phyloP scores from a whole-genome alignment of 2,888 invertebrate species.

The Lypha dubia region DNA sequence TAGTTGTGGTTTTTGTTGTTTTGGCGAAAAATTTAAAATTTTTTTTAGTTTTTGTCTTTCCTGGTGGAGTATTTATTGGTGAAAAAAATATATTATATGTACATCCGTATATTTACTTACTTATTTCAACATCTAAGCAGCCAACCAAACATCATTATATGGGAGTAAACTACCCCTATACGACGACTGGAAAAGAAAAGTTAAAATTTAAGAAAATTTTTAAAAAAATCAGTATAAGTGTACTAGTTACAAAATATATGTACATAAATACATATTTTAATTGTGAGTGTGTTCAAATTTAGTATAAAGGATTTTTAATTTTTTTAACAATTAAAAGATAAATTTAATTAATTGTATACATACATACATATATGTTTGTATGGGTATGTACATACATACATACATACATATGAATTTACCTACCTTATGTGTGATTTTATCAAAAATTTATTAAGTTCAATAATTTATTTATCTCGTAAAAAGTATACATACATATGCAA shows the following conservation, averaged over 20 bases:
- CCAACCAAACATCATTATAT: constrained; percentile 24
- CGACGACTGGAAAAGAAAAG: constrained; percentile 54
- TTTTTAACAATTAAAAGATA: too few relatives aligned
- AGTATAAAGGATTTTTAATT: constrained; percentile 30
- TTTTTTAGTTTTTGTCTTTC: constrained; percentile 29
- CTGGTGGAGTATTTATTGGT: constrained; percentile 13
- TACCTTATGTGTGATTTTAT: neutral
- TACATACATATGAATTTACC: neutral
- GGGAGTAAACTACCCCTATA: constrained; percentile 67
- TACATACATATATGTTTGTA: too few relatives aligned
- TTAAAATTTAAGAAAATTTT: constrained; percentile 39
- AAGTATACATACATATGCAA: neutral
- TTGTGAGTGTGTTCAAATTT: constrained; percentile 18
- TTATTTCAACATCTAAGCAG: neutral
- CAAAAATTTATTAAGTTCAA: constrained; percentile 35
- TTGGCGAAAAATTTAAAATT: constrained; percentile 19
- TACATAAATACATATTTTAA: too few relatives aligned
- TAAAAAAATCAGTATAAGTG: constrained; percentile 30
- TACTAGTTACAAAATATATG: neutral
- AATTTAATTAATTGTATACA: too few relatives aligned
- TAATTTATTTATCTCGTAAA: constrained; percentile 5
- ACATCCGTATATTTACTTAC: too few relatives aligned
- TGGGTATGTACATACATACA: neutral
- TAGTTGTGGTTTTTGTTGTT: too few relatives aligned
- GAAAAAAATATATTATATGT: constrained; percentile 39